Conservation (phyloP, 2,888 invertebrate genomes). For the Serripes groenlandicus region DNA sequence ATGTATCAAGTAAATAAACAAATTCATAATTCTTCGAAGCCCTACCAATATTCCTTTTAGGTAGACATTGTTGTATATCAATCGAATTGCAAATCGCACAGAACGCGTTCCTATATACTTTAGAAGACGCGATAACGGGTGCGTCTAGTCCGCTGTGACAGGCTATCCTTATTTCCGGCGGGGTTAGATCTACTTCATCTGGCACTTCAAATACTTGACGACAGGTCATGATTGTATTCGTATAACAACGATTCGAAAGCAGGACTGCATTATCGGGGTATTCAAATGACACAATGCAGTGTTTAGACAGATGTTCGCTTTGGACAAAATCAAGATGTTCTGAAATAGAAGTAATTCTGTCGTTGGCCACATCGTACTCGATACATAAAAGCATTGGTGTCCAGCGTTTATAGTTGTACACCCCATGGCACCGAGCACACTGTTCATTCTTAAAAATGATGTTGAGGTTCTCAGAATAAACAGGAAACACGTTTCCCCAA, state of each 20-base stretch:
- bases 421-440: neutral
- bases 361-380: neutral
- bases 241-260: neutral
- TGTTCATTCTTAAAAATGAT: neutral
- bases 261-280: neutral
- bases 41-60: no score
- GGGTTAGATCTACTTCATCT: neutral
- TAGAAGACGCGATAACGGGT: neutral
- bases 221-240: neutral
- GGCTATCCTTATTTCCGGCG: neutral
- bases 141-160: neutral
- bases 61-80: no score
- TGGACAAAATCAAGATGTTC: neutral
- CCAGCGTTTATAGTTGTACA: neutral
- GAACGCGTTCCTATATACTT: neutral
- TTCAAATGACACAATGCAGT: neutral
- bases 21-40: no score
- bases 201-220: neutral
- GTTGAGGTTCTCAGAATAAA: neutral
- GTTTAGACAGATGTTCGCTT: neutral
- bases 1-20: no score
- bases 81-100: constrained; percentile 12
- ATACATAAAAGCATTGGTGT: neutral
- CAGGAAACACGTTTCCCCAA: neutral
- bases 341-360: neutral